A percentile compares a stretch with the other conserved stretches of the same genome.
phyloP scores from a whole-genome alignment of 2,113 vertebrate species.

The Scomber colias region DNA sequence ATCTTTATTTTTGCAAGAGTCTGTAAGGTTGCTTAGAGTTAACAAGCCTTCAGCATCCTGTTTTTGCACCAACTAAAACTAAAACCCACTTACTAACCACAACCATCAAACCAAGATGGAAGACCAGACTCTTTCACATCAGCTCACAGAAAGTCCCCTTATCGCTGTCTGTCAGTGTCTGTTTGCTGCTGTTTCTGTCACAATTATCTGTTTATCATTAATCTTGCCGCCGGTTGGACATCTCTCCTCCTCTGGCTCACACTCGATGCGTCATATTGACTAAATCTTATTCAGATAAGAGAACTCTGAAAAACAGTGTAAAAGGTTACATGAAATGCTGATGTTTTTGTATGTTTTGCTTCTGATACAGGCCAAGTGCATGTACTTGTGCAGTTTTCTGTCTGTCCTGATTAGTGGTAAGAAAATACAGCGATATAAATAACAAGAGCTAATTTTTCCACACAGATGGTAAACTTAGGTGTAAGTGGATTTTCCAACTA shows the following conservation, averaged over 20 bases:
- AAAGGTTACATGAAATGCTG: neutral
- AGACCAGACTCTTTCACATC: too few species aligned
- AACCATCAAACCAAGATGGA: neutral
- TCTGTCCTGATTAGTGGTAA: too few species aligned
- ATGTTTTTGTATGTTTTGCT: neutral
- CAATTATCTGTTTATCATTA: neutral
- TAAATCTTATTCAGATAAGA: too few species aligned
- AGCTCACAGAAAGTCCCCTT: conserved; percentile 25
- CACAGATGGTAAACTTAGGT: too few species aligned
- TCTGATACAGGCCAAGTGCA: too few species aligned
- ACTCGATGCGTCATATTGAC: neutral
- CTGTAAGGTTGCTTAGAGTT: neutral
- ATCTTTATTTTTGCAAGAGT: neutral
- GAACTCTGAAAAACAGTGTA: too few species aligned
- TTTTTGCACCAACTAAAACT: conserved; percentile 1
- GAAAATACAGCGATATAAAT: too few species aligned
- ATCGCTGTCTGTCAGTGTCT: neutral
- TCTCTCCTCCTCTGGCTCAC: neutral
- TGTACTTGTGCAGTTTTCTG: too few species aligned
- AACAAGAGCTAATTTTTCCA: too few species aligned
- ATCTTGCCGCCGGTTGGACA: neutral
- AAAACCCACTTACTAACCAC: neutral
- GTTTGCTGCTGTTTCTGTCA: neutral
- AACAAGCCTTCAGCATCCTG: neutral
- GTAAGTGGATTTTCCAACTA: too few species aligned